Conservation (phyloP, 2,113 vertebrate species). For the Tychaedon coryphoeus region DNA sequence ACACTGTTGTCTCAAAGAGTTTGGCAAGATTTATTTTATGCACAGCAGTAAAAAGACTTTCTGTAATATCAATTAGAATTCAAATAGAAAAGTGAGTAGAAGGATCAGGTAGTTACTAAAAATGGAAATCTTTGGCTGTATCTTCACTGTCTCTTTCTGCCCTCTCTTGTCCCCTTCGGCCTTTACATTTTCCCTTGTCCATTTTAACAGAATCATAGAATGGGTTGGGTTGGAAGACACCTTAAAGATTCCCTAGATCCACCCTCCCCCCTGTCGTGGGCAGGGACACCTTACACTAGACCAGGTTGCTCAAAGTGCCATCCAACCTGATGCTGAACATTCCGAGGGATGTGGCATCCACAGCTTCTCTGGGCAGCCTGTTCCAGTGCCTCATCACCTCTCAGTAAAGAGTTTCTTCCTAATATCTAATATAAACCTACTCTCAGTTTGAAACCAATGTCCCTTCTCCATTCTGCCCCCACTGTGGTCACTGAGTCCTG, state of each 20-base stretch:
- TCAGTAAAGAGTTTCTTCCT: not conserved
- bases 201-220: not conserved
- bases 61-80: not conserved
- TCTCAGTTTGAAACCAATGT: not conserved
- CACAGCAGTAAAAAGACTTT: not conserved
- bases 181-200: not conserved
- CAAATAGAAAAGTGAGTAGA: not conserved
- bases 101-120: not conserved
- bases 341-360: not conserved
- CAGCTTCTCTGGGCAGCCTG: not conserved
- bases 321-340: not conserved
- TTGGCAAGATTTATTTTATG: not conserved
- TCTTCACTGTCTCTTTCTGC: not conserved
- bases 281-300: not conserved
- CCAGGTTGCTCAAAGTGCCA: not conserved
- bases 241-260: not conserved
- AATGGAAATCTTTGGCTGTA: not conserved
- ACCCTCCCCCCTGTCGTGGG: accelerated
- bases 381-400: not conserved
- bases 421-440: not conserved
- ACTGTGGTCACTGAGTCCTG: not conserved
- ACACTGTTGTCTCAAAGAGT: not conserved
- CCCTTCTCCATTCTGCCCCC: not conserved
- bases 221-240: not conserved
- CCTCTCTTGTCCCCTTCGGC: not conserved